phyloP scores from a whole-genome alignment of 2,113 vertebrate genomes.

The Bungarus multicinctus region DNA sequence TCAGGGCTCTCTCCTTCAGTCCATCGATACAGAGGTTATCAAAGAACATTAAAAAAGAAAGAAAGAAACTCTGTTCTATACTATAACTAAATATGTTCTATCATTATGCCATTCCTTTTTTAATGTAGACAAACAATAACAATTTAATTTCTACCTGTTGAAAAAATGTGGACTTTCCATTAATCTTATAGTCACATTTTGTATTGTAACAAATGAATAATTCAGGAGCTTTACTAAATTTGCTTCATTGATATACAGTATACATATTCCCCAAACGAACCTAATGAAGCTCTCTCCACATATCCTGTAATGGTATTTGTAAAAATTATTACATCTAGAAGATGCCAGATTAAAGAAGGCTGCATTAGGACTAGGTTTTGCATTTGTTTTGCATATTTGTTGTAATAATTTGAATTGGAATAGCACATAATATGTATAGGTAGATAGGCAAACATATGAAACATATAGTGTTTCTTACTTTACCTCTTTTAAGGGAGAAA shows the following conservation, averaged over 20 bases:
- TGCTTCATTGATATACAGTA: not conserved
- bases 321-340: not conserved
- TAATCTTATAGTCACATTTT: not conserved
- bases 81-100: not conserved
- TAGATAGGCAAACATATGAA: not conserved
- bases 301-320: not conserved
- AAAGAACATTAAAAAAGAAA: not conserved
- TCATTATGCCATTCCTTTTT: not conserved
- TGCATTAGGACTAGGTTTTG: not conserved
- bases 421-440: not conserved
- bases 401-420: not conserved
- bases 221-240: not conserved
- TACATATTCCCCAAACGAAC: not conserved
- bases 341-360: not conserved
- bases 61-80: not conserved
- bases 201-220: not conserved
- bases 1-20: not conserved
- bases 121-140: not conserved
- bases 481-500: not conserved
- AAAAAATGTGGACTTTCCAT: not conserved
- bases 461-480: not conserved
- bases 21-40: not conserved
- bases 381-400: not conserved
- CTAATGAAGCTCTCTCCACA: not conserved
- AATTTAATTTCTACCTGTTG: not conserved